Base-by-base conservation (phyloP, 2,888 invertebrate genomes). In the Chymomyza fuscimana region DNA sequence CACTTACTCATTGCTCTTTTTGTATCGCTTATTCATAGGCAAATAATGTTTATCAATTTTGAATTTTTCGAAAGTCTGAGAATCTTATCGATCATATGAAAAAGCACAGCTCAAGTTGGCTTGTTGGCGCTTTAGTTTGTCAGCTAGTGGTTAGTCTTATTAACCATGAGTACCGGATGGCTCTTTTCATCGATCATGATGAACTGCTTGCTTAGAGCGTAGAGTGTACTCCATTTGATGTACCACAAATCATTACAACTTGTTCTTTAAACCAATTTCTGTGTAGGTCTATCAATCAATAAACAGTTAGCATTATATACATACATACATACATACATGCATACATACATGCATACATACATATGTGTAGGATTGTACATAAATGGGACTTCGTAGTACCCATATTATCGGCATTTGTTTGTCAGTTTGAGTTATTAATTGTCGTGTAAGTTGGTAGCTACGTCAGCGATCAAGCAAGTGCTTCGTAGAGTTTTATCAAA, bases 341-440 rank as follows among this genome's bases (percentile, higher is more conserved):
- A 54, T n/a, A 54, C 3, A 54, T 2, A 54, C 4, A 54, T 51
- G 19, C 25, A 1, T 25, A 25, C 4, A 25, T 4, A 3, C 4
- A 25, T 25, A 15, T 54, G 12, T 15, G 10, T 54, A 16, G 54
- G 3, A 15, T 54, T 54, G 54, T 54, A 6, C 7, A 54, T 54
- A 54, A 9, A 46, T 46, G 12, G 40, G 6, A 4, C 12, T 46
- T 46, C 12, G 40, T 46, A 46, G 40, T 46, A 46, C 12, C 40
- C 40, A 46, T 63, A 72, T 61, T 70, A 72, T 73, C 72, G 71
- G 69, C 62, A 69, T 65, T 72, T 67, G 63, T 56, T 78, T 73
- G 77, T 72, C 79, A 73, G 12, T 40, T 16, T 61, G 58, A 32
- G 65, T 79, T 79, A 77, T 82, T 80, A 79, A 82, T 85, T 85